phyloP scores from a whole-genome alignment of 2,888 invertebrate genomes.

The Himalopsyche kuldschensis region DNA sequence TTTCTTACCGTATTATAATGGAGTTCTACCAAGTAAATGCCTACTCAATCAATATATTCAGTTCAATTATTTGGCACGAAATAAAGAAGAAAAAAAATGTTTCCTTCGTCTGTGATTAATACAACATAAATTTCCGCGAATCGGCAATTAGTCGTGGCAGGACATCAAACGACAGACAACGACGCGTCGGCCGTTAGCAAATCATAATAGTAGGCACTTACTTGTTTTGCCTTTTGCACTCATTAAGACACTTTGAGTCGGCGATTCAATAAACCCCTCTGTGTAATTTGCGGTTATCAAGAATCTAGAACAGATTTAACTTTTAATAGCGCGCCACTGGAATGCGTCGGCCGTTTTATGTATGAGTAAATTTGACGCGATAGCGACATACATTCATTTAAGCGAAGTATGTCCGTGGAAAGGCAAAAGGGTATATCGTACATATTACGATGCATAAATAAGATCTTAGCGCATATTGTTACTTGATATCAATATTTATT shows the following conservation, averaged over 20 bases:
- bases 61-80: too few relatives aligned
- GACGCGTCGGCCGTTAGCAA: background rate
- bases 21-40: too few relatives aligned
- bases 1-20: too few relatives aligned
- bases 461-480: too few relatives aligned
- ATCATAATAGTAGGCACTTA: background rate
- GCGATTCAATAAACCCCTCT: background rate
- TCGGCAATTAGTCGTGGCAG: background rate
- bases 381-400: too few relatives aligned
- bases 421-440: too few relatives aligned
- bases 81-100: background rate
- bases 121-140: background rate
- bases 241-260: background rate
- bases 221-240: background rate
- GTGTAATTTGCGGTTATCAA: background rate
- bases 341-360: background rate
- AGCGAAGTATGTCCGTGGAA: too few relatives aligned
- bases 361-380: too few relatives aligned
- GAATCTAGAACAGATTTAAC: background rate
- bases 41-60: too few relatives aligned
- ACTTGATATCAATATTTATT: too few relatives aligned
- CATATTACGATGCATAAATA: too few relatives aligned
- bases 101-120: background rate
- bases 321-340: background rate
- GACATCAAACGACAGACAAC: background rate